Evolutionary conservation across 2,888 invertebrate species (phyloP).

Genomic region (Lampropteryx suffumata): DNA sequence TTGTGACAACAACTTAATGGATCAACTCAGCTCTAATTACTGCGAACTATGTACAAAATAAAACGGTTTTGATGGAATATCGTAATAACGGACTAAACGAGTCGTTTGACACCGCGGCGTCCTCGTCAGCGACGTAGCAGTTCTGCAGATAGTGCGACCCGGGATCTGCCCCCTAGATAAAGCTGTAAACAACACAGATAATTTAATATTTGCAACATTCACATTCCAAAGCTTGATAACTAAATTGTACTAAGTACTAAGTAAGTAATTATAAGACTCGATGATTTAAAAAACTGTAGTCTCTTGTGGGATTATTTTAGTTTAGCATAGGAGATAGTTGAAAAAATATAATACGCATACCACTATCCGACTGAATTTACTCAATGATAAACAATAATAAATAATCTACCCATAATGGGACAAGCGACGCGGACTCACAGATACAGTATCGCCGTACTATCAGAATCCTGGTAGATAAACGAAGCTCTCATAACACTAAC

Average conservation of each 20-base stretch:
- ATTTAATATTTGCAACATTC: neutral
- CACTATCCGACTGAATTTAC: slow-evolving; percentile 26
- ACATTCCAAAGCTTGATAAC: neutral
- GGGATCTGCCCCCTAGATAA: slow-evolving; percentile 50
- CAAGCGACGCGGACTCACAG: slow-evolving; percentile 28
- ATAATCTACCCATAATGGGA: slow-evolving; percentile 15
- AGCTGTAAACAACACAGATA: slow-evolving; percentile 33
- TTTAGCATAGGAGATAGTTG: too few relatives aligned
- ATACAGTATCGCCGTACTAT: slow-evolving; percentile 44
- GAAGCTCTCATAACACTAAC: slow-evolving; percentile 37
- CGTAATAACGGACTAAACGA: slow-evolving; percentile 22
- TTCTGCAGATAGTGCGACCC: slow-evolving; percentile 50
- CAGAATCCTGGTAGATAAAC: slow-evolving; percentile 42
- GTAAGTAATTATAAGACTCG: too few relatives aligned
- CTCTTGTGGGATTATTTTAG: too few relatives aligned
- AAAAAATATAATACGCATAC: too few relatives aligned
- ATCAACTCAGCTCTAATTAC: slow-evolving; percentile 3
- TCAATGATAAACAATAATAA: slow-evolving; percentile 22
- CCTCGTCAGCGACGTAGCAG: slow-evolving; percentile 3
- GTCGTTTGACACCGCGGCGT: slow-evolving; percentile 25
- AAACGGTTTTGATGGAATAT: slow-evolving; percentile 5
- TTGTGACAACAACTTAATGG: slow-evolving; percentile 1
- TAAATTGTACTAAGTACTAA: too few relatives aligned
- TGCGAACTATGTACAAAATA: slow-evolving; percentile 4
- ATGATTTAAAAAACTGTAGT: too few relatives aligned